These are phyloP conservation scores for Eudasyphora cyanicolor DNA, from an alignment of 2,888 invertebrate species.

Conservation along the genomic window DNA sequence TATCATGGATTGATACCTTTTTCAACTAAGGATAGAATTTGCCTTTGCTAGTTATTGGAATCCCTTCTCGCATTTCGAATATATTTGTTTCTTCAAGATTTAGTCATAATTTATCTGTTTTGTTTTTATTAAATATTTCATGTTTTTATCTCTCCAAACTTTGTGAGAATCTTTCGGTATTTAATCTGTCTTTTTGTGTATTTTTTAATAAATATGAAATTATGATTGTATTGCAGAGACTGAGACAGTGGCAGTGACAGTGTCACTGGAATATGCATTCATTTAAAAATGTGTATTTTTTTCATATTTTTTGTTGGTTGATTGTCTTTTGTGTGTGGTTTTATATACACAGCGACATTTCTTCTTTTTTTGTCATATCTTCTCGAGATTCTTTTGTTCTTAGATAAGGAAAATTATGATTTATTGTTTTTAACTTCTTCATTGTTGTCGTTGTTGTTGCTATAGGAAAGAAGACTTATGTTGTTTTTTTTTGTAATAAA, in stretches of 20 bases:
- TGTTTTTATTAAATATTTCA: slow-evolving; percentile 19
- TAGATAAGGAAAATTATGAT: slow-evolving; percentile 64
- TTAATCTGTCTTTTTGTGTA: slow-evolving; percentile 2
- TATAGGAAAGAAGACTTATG: slow-evolving; percentile 19
- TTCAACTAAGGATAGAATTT: not conserved
- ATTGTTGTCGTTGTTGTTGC: slow-evolving; percentile 34
- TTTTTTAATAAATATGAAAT: slow-evolving; percentile 48
- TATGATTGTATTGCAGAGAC: slow-evolving; percentile 15
- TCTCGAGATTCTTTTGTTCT: slow-evolving; percentile 54
- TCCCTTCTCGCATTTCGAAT: not conserved
- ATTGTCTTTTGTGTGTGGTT: slow-evolving; percentile 16
- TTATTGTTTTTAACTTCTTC: slow-evolving; percentile 61
- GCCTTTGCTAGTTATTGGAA: not conserved
- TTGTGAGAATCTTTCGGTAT: slow-evolving; percentile 7
- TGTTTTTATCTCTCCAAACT: slow-evolving; percentile 2
- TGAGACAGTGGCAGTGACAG: not conserved
- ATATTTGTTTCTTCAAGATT: slow-evolving; percentile 13
- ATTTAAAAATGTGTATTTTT: slow-evolving; percentile 27
- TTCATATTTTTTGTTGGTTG: slow-evolving; percentile 3
- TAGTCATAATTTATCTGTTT: not conserved
- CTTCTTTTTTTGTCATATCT: too few species aligned
- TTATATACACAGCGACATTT: slow-evolving; percentile 14
- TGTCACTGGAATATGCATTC: slow-evolving; percentile 27
- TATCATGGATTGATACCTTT: not conserved
- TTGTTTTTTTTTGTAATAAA: too few species aligned